Conservation (phyloP, 2,113 vertebrate genomes). For the Prionailurus viverrinus region DNA sequence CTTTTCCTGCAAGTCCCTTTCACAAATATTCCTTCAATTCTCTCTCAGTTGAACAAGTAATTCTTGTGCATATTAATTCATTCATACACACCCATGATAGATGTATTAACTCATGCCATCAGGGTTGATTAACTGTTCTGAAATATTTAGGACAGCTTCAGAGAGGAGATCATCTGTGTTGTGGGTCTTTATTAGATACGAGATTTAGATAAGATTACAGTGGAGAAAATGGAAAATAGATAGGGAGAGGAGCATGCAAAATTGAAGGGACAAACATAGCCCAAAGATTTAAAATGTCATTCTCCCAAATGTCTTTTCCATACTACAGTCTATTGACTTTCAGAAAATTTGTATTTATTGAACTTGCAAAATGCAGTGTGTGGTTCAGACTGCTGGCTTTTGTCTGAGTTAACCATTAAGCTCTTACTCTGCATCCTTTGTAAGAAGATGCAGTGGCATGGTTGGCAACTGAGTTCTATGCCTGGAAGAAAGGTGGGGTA, state of each 20-base stretch:
- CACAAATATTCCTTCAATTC: background rate
- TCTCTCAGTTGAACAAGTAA: background rate
- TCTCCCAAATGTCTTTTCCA: background rate
- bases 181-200: background rate
- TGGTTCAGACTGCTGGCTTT: background rate
- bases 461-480: background rate
- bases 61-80: background rate
- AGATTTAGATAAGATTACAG: background rate
- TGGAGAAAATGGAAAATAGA: background rate
- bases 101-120: background rate
- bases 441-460: background rate
- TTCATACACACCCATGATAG: background rate
- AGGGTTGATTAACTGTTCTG: background rate
- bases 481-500: background rate
- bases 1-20: background rate
- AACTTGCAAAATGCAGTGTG: background rate
- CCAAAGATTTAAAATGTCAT: background rate
- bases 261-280: background rate
- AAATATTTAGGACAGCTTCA: background rate
- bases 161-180: background rate
- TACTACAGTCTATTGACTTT: constrained; percentile 2
- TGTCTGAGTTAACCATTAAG: constrained; percentile 1
- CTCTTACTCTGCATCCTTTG: background rate
- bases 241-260: background rate
- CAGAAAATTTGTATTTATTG: background rate